Evolutionary conservation across 1,140 invertebrate species (phyloP).

Genomic region (Drosophila teissieri): DNA sequence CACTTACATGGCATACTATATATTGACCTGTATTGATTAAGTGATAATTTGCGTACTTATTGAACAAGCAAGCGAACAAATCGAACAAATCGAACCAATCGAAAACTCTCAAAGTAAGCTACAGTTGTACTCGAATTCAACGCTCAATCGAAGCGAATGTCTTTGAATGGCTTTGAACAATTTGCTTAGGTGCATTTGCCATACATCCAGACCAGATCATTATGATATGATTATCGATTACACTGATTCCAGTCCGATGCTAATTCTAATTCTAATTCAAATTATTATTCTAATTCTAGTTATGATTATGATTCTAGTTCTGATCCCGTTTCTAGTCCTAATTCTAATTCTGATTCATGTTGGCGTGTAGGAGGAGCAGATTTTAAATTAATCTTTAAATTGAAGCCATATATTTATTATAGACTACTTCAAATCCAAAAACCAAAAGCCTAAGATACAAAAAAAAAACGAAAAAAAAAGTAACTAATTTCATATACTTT

Average conservation of each 20-base stretch:
- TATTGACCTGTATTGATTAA: constrained; percentile 71
- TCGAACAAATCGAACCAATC: constrained; percentile 29
- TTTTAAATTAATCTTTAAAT: constrained; percentile 55
- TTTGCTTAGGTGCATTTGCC: constrained; percentile 68
- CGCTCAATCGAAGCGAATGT: constrained; percentile 23
- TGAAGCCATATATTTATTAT: constrained; percentile 73
- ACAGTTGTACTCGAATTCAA: constrained; percentile 66
- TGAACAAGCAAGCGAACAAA: constrained; percentile 50
- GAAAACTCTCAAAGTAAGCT: constrained; percentile 64
- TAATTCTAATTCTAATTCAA: constrained; percentile 17
- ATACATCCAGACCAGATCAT: constrained; percentile 56
- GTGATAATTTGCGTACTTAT: constrained; percentile 79
- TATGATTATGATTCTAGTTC: constrained; percentile 53
- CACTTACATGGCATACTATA: constrained; percentile 72
- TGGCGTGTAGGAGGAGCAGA: constrained; percentile 64
- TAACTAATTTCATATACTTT: constrained; percentile 76
- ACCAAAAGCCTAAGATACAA: constrained; percentile 35
- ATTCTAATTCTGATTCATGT: constrained; percentile 71
- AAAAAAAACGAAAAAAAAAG: constrained; percentile 24
- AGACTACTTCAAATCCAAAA: constrained; percentile 58
- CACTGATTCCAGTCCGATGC: constrained; percentile 41
- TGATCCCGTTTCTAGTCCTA: constrained; percentile 48
- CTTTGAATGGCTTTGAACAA: constrained; percentile 43
- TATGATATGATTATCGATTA: constrained; percentile 38
- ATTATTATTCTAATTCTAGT: constrained; percentile 44